Evolutionary conservation across 2,888 invertebrate genomes (phyloP).

Genomic region (Scaptomyza flava): DNA sequence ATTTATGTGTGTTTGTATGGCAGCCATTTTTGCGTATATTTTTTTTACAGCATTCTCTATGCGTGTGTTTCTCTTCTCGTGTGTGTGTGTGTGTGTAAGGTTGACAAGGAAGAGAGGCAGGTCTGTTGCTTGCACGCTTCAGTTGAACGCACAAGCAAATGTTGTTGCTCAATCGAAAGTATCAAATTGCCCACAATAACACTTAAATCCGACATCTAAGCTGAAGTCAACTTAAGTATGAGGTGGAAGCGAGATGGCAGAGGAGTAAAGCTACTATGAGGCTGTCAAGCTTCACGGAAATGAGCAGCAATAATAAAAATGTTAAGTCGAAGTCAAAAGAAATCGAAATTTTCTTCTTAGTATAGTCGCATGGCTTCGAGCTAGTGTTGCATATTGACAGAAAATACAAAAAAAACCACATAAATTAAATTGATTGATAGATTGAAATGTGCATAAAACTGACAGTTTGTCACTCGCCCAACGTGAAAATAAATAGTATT

Average conservation of each 20-base stretch:
- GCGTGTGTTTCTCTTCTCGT: neutral
- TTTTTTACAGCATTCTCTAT: slow-evolving; percentile 43
- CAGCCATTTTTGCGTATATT: slow-evolving; percentile 69
- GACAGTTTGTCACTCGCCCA: slow-evolving; percentile 18
- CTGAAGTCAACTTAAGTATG: slow-evolving; percentile 60
- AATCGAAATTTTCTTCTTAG: slow-evolving; percentile 3
- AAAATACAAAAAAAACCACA: slow-evolving; percentile 15
- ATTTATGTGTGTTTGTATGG: slow-evolving; percentile 48
- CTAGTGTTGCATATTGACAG: slow-evolving; percentile 15
- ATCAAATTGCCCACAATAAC: slow-evolving; percentile 82
- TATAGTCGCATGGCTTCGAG: slow-evolving; percentile 2
- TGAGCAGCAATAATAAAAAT: slow-evolving; percentile 69
- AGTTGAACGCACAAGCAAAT: slow-evolving; percentile 77
- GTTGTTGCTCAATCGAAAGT: slow-evolving; percentile 82
- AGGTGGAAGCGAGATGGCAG: neutral
- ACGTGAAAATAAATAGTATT: too few relatives aligned
- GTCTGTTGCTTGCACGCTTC: slow-evolving; percentile 57
- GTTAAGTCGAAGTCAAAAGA: slow-evolving; percentile 38
- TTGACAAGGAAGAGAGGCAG: slow-evolving; percentile 4
- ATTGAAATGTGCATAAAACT: slow-evolving; percentile 31
- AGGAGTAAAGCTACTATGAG: slow-evolving; percentile 3
- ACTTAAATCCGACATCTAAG: slow-evolving; percentile 76
- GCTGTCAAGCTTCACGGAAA: slow-evolving; percentile 53
- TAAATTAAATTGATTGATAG: slow-evolving; percentile 26
- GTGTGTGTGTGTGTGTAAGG: too few relatives aligned